Conservation (phyloP, 2,797 vertebrate genomes). For the Okamejei kenojei region DNA sequence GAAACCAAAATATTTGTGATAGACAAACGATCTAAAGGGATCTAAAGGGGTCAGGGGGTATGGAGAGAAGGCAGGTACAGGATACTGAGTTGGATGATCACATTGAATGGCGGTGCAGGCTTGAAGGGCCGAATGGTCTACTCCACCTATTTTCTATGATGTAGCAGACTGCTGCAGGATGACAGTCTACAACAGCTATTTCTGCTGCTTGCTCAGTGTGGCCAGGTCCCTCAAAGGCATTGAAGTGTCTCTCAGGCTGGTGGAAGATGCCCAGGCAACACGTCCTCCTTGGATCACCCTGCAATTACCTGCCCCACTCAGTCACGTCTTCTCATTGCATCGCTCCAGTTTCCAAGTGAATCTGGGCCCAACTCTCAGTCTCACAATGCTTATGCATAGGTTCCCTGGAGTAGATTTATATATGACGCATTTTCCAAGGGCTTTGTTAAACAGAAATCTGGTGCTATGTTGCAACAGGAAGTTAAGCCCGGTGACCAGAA, state of each 20-base stretch:
- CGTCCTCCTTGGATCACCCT: background rate
- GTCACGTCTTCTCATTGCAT: background rate
- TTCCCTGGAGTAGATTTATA: background rate
- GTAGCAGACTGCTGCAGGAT: background rate
- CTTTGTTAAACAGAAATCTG: background rate
- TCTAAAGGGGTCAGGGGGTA: no score
- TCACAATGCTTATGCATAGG: background rate
- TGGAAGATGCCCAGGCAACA: background rate
- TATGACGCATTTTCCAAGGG: background rate
- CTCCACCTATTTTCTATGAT: no score
- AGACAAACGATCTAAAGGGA: no score
- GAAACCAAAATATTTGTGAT: background rate
- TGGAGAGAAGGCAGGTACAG: no score
- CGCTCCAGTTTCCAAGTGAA: background rate
- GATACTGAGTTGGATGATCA: no score
- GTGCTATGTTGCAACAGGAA: background rate
- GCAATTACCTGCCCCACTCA: no score
- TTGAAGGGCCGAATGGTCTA: no score
- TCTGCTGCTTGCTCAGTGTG: background rate
- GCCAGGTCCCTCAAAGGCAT: background rate
- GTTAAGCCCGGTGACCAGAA: background rate
- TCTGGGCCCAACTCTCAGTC: background rate
- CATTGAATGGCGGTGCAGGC: no score
- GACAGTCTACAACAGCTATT: background rate
- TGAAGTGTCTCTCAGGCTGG: background rate